These are phyloP conservation scores for Geophilus truncorum DNA, from an alignment of 2,888 invertebrate species.

Conservation along the genomic window DNA sequence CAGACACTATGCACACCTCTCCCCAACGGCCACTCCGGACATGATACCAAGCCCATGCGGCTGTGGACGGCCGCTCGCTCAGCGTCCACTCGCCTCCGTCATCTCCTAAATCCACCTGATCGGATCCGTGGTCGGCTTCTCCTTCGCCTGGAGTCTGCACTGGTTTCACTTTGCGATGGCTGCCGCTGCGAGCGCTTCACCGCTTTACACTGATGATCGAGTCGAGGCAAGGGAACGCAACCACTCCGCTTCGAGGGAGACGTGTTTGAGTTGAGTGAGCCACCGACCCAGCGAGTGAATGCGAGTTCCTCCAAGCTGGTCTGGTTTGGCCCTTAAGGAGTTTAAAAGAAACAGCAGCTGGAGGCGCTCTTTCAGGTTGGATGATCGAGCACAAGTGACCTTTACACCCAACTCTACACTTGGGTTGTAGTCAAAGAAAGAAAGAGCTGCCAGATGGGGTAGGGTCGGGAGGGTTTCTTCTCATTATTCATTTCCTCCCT, in stretches of 20 bases:
- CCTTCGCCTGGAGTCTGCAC: too few species aligned
- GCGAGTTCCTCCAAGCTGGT: too few species aligned
- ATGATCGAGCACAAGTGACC: slow-evolving; percentile 10
- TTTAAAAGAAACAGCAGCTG: neutral
- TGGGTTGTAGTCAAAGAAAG: neutral
- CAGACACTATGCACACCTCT: neutral
- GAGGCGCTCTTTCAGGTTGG: neutral
- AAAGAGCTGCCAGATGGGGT: neutral
- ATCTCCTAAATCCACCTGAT: neutral
- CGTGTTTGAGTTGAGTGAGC: too few species aligned
- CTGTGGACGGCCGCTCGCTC: neutral
- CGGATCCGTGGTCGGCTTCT: neutral
- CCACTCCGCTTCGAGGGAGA: neutral
- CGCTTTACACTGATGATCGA: neutral
- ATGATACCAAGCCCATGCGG: neutral
- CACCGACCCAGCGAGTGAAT: too few species aligned
- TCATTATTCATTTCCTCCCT: neutral
- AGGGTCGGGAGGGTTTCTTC: neutral
- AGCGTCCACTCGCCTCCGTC: neutral
- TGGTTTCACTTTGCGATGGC: too few species aligned
- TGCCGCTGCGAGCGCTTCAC: slow-evolving; percentile 3
- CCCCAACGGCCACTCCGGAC: neutral
- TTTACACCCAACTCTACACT: neutral
- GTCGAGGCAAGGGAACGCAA: neutral
- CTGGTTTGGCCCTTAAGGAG: too few species aligned